phyloP scores from a whole-genome alignment of 2,888 invertebrate genomes.

The Himalopsyche tibetana region DNA sequence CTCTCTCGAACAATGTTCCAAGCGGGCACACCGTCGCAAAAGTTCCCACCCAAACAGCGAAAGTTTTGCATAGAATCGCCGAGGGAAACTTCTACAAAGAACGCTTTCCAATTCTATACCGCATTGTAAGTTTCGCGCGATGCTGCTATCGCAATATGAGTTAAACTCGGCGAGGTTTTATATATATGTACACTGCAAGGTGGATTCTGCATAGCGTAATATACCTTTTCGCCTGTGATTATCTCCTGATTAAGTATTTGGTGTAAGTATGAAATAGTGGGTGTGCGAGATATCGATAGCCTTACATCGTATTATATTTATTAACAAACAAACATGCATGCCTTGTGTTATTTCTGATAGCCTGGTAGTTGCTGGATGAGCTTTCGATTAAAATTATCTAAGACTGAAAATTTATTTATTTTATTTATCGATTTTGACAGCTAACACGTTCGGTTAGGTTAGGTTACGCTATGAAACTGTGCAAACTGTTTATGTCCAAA shows the following conservation, averaged over 20 bases:
- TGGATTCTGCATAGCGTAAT: conserved; percentile 46
- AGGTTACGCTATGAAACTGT: too few relatives aligned
- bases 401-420: neutral
- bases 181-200: conserved; percentile 3
- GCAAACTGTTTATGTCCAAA: too few relatives aligned
- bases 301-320: conserved; percentile 37
- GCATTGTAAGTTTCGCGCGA: conserved; percentile 46
- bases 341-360: conserved; percentile 31
- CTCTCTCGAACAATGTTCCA: conserved; percentile 53
- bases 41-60: conserved; percentile 16
- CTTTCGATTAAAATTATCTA: neutral
- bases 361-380: neutral
- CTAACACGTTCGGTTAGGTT: neutral
- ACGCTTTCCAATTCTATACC: conserved; percentile 16
- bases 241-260: conserved; percentile 59
- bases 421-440: neutral
- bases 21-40: conserved; percentile 47
- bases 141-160: neutral
- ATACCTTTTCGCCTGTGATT: conserved; percentile 50
- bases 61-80: conserved; percentile 41
- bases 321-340: conserved; percentile 50
- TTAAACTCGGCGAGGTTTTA: conserved; percentile 25
- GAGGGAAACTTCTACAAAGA: conserved; percentile 41
- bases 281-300: conserved; percentile 48
- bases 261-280: conserved; percentile 54